A percentile compares a stretch with the other conserved stretches of the same genome.
Evolutionary conservation across 2,113 vertebrate species (phyloP).

Genomic region (Scomber japonicus): DNA sequence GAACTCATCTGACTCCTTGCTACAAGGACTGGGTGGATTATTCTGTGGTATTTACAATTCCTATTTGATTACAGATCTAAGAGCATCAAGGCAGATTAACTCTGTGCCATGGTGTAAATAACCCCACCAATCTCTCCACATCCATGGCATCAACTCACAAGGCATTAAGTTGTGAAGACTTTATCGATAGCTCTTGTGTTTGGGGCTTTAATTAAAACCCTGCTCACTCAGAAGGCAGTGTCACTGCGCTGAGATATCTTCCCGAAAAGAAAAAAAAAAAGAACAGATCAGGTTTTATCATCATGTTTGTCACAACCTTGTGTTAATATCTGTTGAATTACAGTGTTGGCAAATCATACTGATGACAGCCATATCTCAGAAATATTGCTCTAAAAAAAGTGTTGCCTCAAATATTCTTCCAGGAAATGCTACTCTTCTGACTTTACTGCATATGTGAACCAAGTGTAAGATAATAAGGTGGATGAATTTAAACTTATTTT

Average conservation of each 20-base stretch:
- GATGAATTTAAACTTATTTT: background rate
- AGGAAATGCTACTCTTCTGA: constrained; percentile 12
- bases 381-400: constrained; percentile 37
- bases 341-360: constrained; percentile 52
- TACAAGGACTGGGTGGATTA: constrained; percentile 64
- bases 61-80: constrained; percentile 79
- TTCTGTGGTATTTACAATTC: constrained; percentile 74
- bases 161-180: constrained; percentile 75
- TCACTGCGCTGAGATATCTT: constrained; percentile 43
- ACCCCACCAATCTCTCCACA: constrained; percentile 63
- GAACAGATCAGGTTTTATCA: constrained; percentile 49
- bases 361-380: constrained; percentile 53
- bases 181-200: constrained; percentile 73
- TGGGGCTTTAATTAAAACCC: constrained; percentile 79
- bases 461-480: constrained; percentile 1
- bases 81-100: constrained; percentile 77
- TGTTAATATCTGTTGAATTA: constrained; percentile 51
- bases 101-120: constrained; percentile 75
- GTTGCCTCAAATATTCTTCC: constrained; percentile 20
- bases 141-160: constrained; percentile 66
- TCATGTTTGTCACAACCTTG: constrained; percentile 52
- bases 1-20: constrained; percentile 25
- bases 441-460: background rate
- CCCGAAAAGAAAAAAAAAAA: background rate
- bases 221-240: constrained; percentile 55